Conservation (phyloP, 2,113 vertebrate species). For the Triplophysa rosa region DNA sequence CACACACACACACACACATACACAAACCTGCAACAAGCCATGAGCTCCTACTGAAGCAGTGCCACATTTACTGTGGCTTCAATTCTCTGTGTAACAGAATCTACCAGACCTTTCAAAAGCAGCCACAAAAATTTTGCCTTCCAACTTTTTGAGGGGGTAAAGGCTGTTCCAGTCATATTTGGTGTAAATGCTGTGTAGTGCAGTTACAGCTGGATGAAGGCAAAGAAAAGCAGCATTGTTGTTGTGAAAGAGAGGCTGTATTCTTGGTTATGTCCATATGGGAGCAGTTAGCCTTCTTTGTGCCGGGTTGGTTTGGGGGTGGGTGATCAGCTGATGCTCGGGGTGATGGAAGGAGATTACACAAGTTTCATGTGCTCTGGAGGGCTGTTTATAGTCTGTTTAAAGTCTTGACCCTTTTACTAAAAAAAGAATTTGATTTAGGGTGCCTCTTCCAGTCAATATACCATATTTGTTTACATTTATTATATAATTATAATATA, state of each 20-base stretch:
- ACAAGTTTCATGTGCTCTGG: conserved; percentile 34
- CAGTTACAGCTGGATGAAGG: neutral
- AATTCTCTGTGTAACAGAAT: conserved; percentile 5
- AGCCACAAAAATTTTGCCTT: neutral
- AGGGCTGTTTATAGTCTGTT: conserved; percentile 13
- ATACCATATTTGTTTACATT: neutral
- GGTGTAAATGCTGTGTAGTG: neutral
- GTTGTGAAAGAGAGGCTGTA: conserved; percentile 33
- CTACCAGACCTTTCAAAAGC: neutral
- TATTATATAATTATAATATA: neutral
- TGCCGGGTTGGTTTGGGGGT: neutral
- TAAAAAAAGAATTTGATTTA: neutral
- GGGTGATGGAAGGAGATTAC: neutral
- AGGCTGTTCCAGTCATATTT: neutral
- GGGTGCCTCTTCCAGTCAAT: neutral
- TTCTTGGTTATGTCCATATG: conserved; percentile 32
- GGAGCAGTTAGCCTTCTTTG: conserved; percentile 3
- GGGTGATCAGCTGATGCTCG: conserved; percentile 15
- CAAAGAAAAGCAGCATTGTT: conserved; percentile 23
- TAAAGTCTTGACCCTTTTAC: neutral
- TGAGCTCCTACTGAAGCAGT: conserved; percentile 16
- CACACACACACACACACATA: neutral
- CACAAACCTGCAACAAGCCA: neutral
- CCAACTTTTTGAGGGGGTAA: neutral
- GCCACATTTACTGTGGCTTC: neutral